Evolutionary conservation across 2,888 invertebrate species (phyloP).

Genomic region (Gymnoscelis rufifasciata): DNA sequence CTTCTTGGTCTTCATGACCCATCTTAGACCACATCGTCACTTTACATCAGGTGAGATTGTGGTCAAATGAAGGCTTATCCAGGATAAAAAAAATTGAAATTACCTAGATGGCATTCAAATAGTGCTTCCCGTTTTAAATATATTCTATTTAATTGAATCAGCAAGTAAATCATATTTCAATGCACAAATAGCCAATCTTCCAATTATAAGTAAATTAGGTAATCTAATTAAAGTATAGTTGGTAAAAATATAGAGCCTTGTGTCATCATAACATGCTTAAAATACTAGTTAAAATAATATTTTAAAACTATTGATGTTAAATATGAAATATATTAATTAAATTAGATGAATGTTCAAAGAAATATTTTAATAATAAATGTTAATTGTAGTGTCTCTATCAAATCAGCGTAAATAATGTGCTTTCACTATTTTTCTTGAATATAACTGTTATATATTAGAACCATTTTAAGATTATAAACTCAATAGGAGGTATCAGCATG

Average conservation of each 20-base stretch:
- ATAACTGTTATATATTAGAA: too few relatives aligned
- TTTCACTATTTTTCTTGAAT: not conserved
- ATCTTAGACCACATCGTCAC: too few relatives aligned
- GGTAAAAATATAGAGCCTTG: too few relatives aligned
- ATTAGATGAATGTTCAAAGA: constrained; percentile 2
- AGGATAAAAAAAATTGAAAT: too few relatives aligned
- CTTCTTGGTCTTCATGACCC: too few relatives aligned
- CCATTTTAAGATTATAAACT: too few relatives aligned
- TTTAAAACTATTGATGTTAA: constrained; percentile 5
- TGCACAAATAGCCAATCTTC: constrained; percentile 12
- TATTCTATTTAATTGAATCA: constrained; percentile 25
- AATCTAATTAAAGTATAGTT: constrained; percentile 1
- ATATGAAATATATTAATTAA: constrained; percentile 1
- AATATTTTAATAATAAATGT: constrained; percentile 10
- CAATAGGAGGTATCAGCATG: too few relatives aligned
- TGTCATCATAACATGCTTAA: too few relatives aligned
- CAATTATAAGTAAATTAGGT: constrained; percentile 1
- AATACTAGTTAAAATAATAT: too few relatives aligned
- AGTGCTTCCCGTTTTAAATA: constrained; percentile 29
- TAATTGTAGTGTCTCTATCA: constrained; percentile 8
- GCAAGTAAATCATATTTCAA: constrained; percentile 22
- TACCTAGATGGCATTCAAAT: constrained; percentile 35
- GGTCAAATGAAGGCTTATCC: too few relatives aligned
- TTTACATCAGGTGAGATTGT: too few relatives aligned
- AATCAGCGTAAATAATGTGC: not conserved